Base-by-base conservation (phyloP, 2,113 vertebrate genomes). In the Hoplias malabaricus region DNA sequence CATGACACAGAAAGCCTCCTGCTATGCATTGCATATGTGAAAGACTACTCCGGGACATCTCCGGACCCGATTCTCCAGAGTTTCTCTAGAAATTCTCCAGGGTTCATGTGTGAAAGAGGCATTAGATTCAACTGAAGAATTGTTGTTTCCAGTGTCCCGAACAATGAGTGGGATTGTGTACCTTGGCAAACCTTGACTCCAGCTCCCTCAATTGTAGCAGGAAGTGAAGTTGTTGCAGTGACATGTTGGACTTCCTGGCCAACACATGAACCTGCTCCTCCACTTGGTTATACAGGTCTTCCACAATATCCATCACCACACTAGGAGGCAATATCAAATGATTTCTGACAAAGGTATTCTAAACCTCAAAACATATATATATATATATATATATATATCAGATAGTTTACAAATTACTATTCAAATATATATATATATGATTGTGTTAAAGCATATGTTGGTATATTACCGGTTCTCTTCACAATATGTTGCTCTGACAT, bases 261-360 rank as follows among this genome's bases (percentile, higher is more conserved):
- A 99, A 91, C 23, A 88, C 40, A 0, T 98, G 96, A 6, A 95
- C 94, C 62, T 93, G 91, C 77, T 96, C 96, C 11, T 98, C 96
- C 84, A 99, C 86, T 0, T 87, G 90, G 73, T 90, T 92, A 69
- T 98, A 99, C 74, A 96, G 88, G 3, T 86, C 78, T 3, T 92
- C 85, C 0, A 96, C 94, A 0, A 85, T 83, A 10, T 93, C 94
- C 80, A 98, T 89, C 7, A 90, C 90, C 14, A 89, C 86, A 85
- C 96, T 99, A 85, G 0, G 40, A 6, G 4, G 40, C 27, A n/a
- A 81, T 19, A 23, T 9, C 0, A 66, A 0, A 62, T 7, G 36
- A 7, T 12, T 33, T 53, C 21, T 16, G 16, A 13, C n/a, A 12
- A 50, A 50, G 19, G 19, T 27, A 38, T 21, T 40, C 8, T 14